Evolutionary conservation across 2,888 invertebrate species (phyloP).

Genomic region (Teinopalpus imperialis): DNA sequence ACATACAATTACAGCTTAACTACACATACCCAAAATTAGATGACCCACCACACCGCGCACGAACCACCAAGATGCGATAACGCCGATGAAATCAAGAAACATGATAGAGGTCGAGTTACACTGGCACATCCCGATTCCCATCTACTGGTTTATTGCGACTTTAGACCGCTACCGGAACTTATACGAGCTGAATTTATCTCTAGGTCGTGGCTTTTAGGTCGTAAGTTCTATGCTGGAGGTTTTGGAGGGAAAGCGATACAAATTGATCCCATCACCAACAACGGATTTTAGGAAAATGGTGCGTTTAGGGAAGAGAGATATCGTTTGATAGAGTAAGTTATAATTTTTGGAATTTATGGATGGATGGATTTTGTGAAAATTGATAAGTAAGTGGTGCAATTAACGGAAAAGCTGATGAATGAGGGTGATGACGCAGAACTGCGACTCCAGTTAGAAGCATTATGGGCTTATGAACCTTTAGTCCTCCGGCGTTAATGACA

Average conservation of each 20-base stretch:
- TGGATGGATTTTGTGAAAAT: too few relatives aligned
- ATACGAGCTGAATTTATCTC: conserved; percentile 46
- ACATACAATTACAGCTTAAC: conserved; percentile 54
- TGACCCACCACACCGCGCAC: conserved; percentile 32
- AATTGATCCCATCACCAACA: conserved; percentile 52
- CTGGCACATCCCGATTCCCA: conserved; percentile 48
- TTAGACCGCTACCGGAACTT: conserved; percentile 38
- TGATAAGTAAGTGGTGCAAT: too few relatives aligned
- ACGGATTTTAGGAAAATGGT: conserved; percentile 36
- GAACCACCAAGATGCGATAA: conserved; percentile 29
- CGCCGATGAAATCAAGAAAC: conserved; percentile 28
- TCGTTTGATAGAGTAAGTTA: too few relatives aligned
- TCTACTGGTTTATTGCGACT: conserved; percentile 61
- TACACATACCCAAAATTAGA: conserved; percentile 36
- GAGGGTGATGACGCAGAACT: too few relatives aligned
- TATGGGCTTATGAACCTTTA: too few relatives aligned
- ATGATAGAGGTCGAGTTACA: conserved; percentile 43
- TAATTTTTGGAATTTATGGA: too few relatives aligned
- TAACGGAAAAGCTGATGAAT: too few relatives aligned
- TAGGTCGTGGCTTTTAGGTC: conserved; percentile 48
- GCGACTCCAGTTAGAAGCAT: too few relatives aligned
- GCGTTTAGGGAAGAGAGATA: conserved; percentile 34
- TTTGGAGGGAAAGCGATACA: conserved; percentile 62
- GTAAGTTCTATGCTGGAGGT: conserved; percentile 42
- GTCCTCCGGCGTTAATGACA: too few relatives aligned